Evolutionary conservation across 92 coral and sea anemone species (phyloP), one percentile per base, ranked within the genome.

Genomic region (Palythoa caribaeorum): DNA sequence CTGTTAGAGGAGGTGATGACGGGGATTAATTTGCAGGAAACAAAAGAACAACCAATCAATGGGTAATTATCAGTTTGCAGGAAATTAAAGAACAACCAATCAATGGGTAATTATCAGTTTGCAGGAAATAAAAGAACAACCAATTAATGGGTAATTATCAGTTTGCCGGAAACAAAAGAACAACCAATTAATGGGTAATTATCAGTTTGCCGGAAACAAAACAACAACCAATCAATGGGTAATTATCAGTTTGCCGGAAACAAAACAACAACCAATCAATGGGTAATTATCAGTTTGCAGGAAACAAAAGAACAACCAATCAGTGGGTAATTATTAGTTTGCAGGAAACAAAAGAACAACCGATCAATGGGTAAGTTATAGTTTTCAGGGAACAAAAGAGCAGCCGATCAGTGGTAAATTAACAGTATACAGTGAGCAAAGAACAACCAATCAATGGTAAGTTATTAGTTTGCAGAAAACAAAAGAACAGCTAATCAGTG

Each of bases 1-100:
- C 86, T 94, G 79, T 80, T 91, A 54, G 98, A 94, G 62, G 98
- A 94, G 71, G 98, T 94, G 9, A 65, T 81, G 86, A 81, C 86
- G 40, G 86, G 86, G 15, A 93, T 91, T 44, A 92, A 85, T 71
- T 83, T 94, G 75, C 92, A 93, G 19, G 94, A 87, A 87, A 52
- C 54, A 17, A 80, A 80, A 44, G 85, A 80, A 63, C 59, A 81
- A 9, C n/a, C 63, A n/a, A 21, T 68, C 2, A 81, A 81, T 28
- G 76, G 86, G 86, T 78, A 40, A 78, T 54, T 66, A 59, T 59
- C 5, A 5, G 90, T 73, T 71, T 92, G 76, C 74, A 90, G 15
- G 91, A 80, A 88, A 47, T 40, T 10, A 76, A 76, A 36, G 65
- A 48, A 48, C 39, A 76, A 5, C 21, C 62, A 17, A 36, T 76